Percentiles rank a stretch among this genome's conserved stretches.
Evolutionary conservation across 1,140 invertebrate species (phyloP).

Genomic region (Teleogryllus occipitalis): DNA sequence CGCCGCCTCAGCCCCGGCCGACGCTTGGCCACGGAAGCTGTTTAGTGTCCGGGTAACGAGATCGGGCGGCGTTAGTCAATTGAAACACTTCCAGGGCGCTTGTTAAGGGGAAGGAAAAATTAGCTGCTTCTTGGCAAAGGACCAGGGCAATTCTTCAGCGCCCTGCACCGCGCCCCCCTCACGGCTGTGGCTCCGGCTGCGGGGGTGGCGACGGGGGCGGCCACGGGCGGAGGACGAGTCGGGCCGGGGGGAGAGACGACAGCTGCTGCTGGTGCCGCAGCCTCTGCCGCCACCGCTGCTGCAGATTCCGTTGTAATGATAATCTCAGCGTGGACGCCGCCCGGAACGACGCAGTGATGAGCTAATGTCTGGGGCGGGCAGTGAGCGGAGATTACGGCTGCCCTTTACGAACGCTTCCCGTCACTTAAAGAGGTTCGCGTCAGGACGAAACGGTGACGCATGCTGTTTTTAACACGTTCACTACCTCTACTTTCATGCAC

Average conservation of each 20-base stretch:
- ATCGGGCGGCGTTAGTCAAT: conserved; percentile 3
- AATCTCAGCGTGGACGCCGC: no score
- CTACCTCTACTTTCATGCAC: no score
- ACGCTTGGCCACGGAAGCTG: neutral
- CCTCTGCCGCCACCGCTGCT: no score
- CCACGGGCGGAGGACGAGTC: neutral
- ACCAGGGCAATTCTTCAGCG: conserved; percentile 3
- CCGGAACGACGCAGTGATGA: neutral
- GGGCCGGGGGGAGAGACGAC: neutral
- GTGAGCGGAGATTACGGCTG: no score
- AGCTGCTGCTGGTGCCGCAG: neutral
- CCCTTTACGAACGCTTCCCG: no score
- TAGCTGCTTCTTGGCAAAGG: conserved; percentile 3
- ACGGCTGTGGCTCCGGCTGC: neutral
- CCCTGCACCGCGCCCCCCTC: neutral
- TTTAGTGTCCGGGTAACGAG: neutral
- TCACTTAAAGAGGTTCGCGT: no score
- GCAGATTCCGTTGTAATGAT: no score
- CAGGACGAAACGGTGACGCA: no score
- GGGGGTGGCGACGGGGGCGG: neutral
- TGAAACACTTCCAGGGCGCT: neutral
- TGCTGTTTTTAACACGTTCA: no score
- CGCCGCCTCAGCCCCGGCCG: no score
- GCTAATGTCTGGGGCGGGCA: neutral
- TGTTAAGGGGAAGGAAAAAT: neutral